Evolutionary conservation across 2,797 vertebrate species (phyloP).

Genomic region (Tenualosa ilisha): DNA sequence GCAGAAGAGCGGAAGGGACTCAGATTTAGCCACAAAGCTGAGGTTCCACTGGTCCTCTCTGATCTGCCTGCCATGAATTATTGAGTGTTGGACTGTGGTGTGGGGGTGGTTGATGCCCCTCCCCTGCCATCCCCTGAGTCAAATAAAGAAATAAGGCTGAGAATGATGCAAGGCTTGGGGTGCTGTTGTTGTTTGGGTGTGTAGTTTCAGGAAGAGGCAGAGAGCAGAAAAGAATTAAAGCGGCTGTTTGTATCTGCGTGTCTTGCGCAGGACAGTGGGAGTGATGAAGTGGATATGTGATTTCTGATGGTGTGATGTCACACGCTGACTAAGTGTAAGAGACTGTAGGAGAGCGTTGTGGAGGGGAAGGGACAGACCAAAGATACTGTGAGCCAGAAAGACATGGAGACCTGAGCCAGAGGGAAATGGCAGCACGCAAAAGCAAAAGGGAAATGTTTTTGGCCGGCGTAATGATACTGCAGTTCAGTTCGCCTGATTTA

Average conservation of each 20-base stretch:
- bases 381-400: background rate
- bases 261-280: background rate
- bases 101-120: background rate
- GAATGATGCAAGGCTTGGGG: background rate
- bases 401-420: background rate
- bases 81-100: slow-evolving; percentile 31
- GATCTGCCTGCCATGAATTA: slow-evolving; percentile 48
- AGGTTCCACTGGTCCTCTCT: slow-evolving; percentile 33
- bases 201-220: background rate
- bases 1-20: slow-evolving; percentile 24
- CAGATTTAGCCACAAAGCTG: slow-evolving; percentile 45
- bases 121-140: background rate
- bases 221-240: too few relatives aligned
- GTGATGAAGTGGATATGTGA: background rate
- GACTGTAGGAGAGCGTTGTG: background rate
- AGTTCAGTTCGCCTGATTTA: background rate
- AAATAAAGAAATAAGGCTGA: background rate
- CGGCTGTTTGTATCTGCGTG: background rate
- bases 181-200: background rate
- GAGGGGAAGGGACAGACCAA: background rate
- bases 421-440: background rate
- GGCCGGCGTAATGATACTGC: background rate
- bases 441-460: background rate
- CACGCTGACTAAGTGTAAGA: background rate
- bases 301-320: background rate